phyloP scores from a whole-genome alignment of 2,888 invertebrate genomes.

The Frankliniella intonsa region DNA sequence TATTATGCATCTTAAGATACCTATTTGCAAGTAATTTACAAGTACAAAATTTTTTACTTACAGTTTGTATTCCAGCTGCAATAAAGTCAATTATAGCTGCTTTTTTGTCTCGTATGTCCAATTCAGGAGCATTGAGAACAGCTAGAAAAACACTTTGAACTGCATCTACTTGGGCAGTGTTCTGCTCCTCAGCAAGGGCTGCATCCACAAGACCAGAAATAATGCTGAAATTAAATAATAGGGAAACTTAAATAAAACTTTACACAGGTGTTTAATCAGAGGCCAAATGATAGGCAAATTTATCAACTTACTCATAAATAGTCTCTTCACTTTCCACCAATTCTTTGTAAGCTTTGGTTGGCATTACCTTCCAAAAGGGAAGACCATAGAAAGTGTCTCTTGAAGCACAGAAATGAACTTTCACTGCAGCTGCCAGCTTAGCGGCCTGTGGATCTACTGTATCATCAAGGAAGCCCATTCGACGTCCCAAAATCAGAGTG shows the following conservation, averaged over 20 bases:
- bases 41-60: constrained; percentile 45
- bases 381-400: constrained; percentile 78
- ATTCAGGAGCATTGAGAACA: constrained; percentile 63
- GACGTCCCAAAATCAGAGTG: constrained; percentile 69
- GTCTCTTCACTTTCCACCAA: constrained; percentile 70
- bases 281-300: not conserved
- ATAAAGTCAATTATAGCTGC: constrained; percentile 82
- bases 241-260: not conserved
- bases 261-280: not conserved
- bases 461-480: constrained; percentile 68
- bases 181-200: constrained; percentile 54
- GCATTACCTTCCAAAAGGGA: constrained; percentile 75
- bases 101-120: constrained; percentile 76
- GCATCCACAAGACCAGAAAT: constrained; percentile 73
- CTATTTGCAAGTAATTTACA: not conserved
- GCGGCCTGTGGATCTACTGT: constrained; percentile 55
- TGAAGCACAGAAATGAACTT: constrained; percentile 64
- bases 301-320: constrained; percentile 65
- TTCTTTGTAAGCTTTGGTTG: constrained; percentile 65
- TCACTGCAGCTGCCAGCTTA: constrained; percentile 64
- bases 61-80: constrained; percentile 81
- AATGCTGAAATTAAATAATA: constrained; percentile 53
- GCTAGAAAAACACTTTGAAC: constrained; percentile 70
- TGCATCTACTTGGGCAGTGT: constrained; percentile 56
- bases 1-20: not conserved